Base-by-base conservation (phyloP, 2,113 vertebrate genomes). In the Eidolon helvum region DNA sequence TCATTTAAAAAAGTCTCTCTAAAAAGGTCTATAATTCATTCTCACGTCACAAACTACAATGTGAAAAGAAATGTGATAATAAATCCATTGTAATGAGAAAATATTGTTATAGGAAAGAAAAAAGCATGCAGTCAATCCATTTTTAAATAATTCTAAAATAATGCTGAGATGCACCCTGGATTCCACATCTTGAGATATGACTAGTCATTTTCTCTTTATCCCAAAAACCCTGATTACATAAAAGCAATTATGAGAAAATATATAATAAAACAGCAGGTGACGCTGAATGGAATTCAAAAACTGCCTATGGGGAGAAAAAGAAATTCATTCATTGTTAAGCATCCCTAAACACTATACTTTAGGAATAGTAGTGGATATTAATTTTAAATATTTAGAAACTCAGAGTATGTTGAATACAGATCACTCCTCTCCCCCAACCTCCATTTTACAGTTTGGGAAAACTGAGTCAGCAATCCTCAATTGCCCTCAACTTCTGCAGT, bases 81-180 rank as follows among this genome's bases (percentile, higher is more conserved):
- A 98, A 98, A 98, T 98, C 95, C 90, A 93, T 88, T 92, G 87
- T 98, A 98, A 98, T 98, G 97, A 98, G 96, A 78, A 98, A 93
- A 96, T 83, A 98, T 96, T 96, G 82, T 87, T 98, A 98, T 79
- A 95, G 98, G 95, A 98, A 98, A 94, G 93, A 97, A 98, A 92
- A 98, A 30, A 30, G 74, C 91, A 91, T 97, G 90, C 63, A 66
- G 93, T 96, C 98, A 97, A 98, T 98, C 97, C 77, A 98, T 93
- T 98, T 98, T 98, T 97, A 97, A 98, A 98, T 96, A 98, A 98
- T 98, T 95, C 89, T 98, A 40, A 97, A 98, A 97, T 90, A 98
- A 98, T 95, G 83, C 95, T 95, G 94, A 78, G 80, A 97, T 97
- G 92, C 84, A 97, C 94, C 85, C 90, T 94, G 85, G 85, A 71